Evolutionary conservation across 2,888 invertebrate genomes (phyloP).

Genomic region (Dryocosmus kuriphilus): DNA sequence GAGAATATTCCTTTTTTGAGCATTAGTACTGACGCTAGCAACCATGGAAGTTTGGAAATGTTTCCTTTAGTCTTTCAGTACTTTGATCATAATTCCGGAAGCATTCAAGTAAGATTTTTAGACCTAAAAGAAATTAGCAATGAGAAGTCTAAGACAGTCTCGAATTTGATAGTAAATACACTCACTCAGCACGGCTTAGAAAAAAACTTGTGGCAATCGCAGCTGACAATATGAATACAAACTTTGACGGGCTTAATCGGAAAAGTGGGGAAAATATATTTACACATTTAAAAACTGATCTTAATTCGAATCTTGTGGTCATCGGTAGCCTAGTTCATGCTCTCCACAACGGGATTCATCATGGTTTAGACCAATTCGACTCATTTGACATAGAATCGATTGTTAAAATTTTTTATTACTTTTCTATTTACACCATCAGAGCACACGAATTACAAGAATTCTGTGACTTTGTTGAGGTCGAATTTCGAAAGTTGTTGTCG

Average conservation of each 20-base stretch:
- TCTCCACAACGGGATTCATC: no score
- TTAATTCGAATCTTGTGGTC: slow-evolving; percentile 45
- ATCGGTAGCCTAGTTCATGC: slow-evolving; percentile 52
- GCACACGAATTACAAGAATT: slow-evolving; percentile 54
- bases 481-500: no score
- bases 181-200: slow-evolving; percentile 41
- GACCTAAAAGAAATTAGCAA: slow-evolving; percentile 56
- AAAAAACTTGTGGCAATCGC: slow-evolving; percentile 34
- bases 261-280: slow-evolving; percentile 58
- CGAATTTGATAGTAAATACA: slow-evolving; percentile 56
- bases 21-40: slow-evolving; percentile 61
- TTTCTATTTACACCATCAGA: slow-evolving; percentile 54
- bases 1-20: slow-evolving; percentile 55
- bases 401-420: slow-evolving; percentile 58
- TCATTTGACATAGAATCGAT: slow-evolving; percentile 37
- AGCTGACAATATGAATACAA: slow-evolving; percentile 35
- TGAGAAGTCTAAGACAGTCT: slow-evolving; percentile 61
- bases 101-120: slow-evolving; percentile 59
- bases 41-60: slow-evolving; percentile 59
- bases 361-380: no score
- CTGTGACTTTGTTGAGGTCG: slow-evolving; percentile 51
- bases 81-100: slow-evolving; percentile 57
- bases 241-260: slow-evolving; percentile 34
- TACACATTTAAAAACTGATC: slow-evolving; percentile 30
- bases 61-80: slow-evolving; percentile 64